Conservation (phyloP, 1,140 invertebrate species). For the Sarcophaga peregrina region DNA sequence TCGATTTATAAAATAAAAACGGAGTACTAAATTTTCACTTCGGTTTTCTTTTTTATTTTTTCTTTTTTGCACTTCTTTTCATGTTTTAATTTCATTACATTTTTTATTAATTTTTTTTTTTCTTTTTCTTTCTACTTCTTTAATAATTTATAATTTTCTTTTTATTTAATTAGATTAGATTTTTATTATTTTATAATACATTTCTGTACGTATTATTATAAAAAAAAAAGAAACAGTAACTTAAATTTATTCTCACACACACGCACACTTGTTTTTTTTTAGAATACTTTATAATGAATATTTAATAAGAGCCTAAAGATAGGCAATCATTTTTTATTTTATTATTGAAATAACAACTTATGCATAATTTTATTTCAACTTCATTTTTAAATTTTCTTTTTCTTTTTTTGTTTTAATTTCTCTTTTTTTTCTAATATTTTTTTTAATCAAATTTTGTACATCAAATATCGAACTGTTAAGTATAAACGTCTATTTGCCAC, state of each 20-base stretch:
- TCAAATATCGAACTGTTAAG: conserved; percentile 25
- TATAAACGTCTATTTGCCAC: conserved; percentile 33
- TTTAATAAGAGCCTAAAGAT: not conserved
- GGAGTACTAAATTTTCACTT: conserved; percentile 27
- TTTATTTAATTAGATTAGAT: too few species aligned
- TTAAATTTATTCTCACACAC: not conserved
- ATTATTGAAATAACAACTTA: not conserved
- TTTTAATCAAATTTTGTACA: conserved; percentile 5
- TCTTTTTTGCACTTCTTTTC: too few species aligned
- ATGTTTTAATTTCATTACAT: not conserved
- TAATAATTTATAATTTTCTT: too few species aligned
- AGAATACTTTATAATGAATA: not conserved
- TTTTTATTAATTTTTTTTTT: not conserved
- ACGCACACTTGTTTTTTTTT: not conserved
- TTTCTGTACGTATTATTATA: too few species aligned
- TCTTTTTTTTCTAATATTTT: not conserved
- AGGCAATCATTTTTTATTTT: not conserved
- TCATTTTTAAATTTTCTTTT: not conserved
- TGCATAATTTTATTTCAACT: not conserved
- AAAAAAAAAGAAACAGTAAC: too few species aligned
- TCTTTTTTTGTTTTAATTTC: not conserved
- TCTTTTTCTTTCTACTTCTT: too few species aligned
- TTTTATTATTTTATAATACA: too few species aligned
- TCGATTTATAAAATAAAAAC: conserved; percentile 22
- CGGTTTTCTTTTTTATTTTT: not conserved